These are phyloP conservation scores for Embiotoca jacksoni DNA, from an alignment of 2,113 vertebrate species.

Conservation along the genomic window DNA sequence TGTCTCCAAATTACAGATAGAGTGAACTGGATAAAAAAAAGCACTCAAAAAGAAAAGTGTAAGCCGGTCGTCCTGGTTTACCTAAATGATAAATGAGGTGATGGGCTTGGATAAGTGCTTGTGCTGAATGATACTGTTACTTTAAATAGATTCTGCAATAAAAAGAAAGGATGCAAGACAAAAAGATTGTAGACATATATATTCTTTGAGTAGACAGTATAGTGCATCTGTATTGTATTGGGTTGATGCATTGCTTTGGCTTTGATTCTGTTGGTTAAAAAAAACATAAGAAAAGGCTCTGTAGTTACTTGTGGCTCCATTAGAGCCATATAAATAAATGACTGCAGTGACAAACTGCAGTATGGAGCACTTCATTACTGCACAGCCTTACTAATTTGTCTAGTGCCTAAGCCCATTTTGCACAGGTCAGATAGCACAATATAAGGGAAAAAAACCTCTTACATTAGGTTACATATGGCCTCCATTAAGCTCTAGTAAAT, in stretches of 20 bases:
- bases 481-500: conserved; percentile 5
- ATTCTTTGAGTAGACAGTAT: conserved; percentile 10
- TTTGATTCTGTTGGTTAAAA: conserved; percentile 34
- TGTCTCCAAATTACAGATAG: not conserved
- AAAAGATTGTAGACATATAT: conserved; percentile 8
- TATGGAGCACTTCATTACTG: conserved; percentile 14
- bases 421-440: not conserved
- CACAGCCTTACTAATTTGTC: conserved; percentile 23
- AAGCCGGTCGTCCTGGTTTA: not conserved
- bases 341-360: conserved; percentile 39
- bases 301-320: conserved; percentile 34
- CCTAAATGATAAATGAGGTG: not conserved
- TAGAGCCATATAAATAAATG: conserved; percentile 51
- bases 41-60: not conserved
- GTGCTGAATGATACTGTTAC: not conserved
- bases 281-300: conserved; percentile 11
- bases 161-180: not conserved
- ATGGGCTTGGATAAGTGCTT: not conserved
- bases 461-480: not conserved
- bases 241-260: conserved; percentile 33
- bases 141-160: conserved; percentile 3
- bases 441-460: not conserved
- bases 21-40: not conserved
- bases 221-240: conserved; percentile 24
- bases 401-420: conserved; percentile 18